phyloP scores from a whole-genome alignment of 2,797 vertebrate species.

The Hippopotamyrus pictus region DNA sequence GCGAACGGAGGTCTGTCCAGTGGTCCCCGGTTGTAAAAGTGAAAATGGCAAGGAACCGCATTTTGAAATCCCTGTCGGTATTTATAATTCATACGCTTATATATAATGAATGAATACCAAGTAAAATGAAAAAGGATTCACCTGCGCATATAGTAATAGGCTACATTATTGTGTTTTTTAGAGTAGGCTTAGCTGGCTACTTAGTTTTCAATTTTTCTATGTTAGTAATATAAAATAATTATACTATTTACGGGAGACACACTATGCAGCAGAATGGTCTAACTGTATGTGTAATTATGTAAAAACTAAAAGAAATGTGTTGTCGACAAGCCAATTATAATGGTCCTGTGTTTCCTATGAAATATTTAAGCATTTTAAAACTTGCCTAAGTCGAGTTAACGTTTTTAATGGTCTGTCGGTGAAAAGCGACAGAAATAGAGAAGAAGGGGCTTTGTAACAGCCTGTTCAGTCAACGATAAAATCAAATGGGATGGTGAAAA shows the following conservation, averaged over 20 bases:
- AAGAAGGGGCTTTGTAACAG: constrained; percentile 6
- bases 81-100: constrained; percentile 25
- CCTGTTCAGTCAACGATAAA: constrained; percentile 15
- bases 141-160: neutral
- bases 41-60: neutral
- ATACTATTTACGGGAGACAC: neutral
- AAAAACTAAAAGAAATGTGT: neutral
- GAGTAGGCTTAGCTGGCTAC: neutral
- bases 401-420: neutral
- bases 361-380: constrained; percentile 20
- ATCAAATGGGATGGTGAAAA: constrained; percentile 14
- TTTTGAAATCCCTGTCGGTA: constrained; percentile 20
- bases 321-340: neutral
- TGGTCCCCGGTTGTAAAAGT: neutral
- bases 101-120: constrained; percentile 20
- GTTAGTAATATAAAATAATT: neutral
- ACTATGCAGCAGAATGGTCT: neutral
- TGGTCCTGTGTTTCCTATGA: constrained; percentile 3
- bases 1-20: neutral
- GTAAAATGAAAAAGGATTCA: constrained; percentile 19
- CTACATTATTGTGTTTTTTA: neutral
- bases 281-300: neutral
- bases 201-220: neutral
- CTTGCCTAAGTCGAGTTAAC: neutral
- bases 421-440: neutral